Base-by-base conservation (phyloP, 2,113 vertebrate genomes). In the Carlito syrichta region DNA sequence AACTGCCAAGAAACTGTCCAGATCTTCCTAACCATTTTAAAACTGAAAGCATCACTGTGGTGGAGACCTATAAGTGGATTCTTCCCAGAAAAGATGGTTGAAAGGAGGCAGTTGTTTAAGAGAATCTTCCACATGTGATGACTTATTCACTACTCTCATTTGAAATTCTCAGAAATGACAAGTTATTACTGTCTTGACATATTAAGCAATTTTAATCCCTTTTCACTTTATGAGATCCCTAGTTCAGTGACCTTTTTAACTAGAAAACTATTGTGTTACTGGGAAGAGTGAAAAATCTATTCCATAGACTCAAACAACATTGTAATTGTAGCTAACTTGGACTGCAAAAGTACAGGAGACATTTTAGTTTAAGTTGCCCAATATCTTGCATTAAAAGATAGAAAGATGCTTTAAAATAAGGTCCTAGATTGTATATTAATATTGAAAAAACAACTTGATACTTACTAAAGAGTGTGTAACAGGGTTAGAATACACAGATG, bases 111-210 rank as follows among this genome's bases (percentile, higher is more conserved):
- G 23, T 58, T 94, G 48, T 90, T 91, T 91, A 85, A 22, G 66
- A 77, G 40, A 96, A 40, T 86, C 23, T 88, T 88, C 35, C 23
- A 19, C 12, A 9, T 40, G 85, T 76, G 52, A n/a, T 88, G 89
- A 68, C 5, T 69, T n/a, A 87, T 81, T 85, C 68, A 73, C 38
- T 45, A 38, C 17, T 93, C 19, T 89, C n/a, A 85, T 40, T 88
- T 77, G 62, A 96, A 92, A 92, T 89, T 62, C 77, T 52, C 90
- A 92, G 38, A 60, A 87, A 96, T 16, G 48, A 50, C 14, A 88
- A 93, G 14, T 60, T 79, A 54, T 45, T 94, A 25, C 7, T 60
- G 89, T 89, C 22, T 86, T 83, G 19, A 86, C 76, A 52, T 9
- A 56, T 58, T 87, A 54, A 85, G 8, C 35, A 79, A 89, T 92